Base-by-base conservation (phyloP, 2,888 invertebrate species). In the Crematogaster levior region DNA sequence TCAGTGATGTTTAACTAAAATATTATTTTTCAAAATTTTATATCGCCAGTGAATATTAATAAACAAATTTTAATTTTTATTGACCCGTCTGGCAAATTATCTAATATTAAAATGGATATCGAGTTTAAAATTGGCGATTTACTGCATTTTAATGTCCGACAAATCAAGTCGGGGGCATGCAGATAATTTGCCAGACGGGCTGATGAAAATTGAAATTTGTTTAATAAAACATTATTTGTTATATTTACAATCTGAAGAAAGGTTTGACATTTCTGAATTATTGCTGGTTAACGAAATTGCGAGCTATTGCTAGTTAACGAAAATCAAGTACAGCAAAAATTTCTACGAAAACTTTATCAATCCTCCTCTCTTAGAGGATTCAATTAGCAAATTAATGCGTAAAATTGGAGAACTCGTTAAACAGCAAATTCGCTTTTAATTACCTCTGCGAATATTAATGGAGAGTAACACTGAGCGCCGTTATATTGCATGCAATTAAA, bases 371-470 rank as follows among this genome's bases (percentile, higher is more conserved):
- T 81, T 61, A 60, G 48, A 24, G 34, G 61, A 83, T 84, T 84
- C 84, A 77, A 84, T 84, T 83, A 83, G 77, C 65, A 83, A 51
- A 72, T 84, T 84, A 83, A 84, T 84, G 83, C 77, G 68, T 82
- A 79, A 84, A 84, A 84, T 84, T 84, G 66, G 73, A 53, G 66
- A 80, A 83, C 83, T 73, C 60, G 84, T 83, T 79, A 66, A 79
- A 53, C 66, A 37, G 53, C 66, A 77, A 84, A 79, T 79, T 79
- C 79, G 83, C 30, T 83, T 77, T 83, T 83, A 79, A 84, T 83
- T 79, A 72, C 63, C 51, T 61, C 51, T 79, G 77, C 79, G 77
- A 83, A 84, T 84, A 83, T 84, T 84, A 83, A 84, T 83, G 83
- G 77, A 46, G 60, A 60, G 82, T 58, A 74, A 81, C 82, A 66